Base-by-base conservation (phyloP, 2,888 invertebrate genomes). In the Panzeria rudis region DNA sequence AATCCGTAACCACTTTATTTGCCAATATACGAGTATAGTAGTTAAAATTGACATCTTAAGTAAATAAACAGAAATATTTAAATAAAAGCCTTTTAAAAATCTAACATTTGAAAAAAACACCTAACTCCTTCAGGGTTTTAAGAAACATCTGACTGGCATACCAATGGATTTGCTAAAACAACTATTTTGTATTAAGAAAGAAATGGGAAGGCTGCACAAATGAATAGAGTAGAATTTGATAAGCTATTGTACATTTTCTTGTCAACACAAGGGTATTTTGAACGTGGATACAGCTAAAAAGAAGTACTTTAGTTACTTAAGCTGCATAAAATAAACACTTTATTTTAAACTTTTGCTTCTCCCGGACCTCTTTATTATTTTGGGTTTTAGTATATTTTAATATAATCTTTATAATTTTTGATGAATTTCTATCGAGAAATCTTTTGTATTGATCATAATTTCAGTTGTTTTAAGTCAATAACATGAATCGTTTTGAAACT, bases 91-190 rank as follows among this genome's bases (percentile, higher is more conserved):
- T 29, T 29, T 29, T 2, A 29, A 5, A 29, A 15, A 13, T 41
- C 41, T 41, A 4, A 15, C 13, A 1, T 41, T 41, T 15, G 41
- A 15, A 41, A 15, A 41, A 15, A 41, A 1, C 4, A 8, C 3
- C 17, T n/a, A 47, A 17, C 17, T 64, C 76, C 76, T 77, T 64
- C n/a, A 77, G 66, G 71, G 66, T 35, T 38, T 69, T 54, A 29
- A 11, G 0, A 32, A 50, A 29, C 62, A 50, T 54, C 8, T 66
- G n/a, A 35, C 11, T 29, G 64, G 32, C 64, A 66, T 38, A 25
- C 13, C 25, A 71, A 41, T 41, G 11, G 29, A 69, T 13, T 1
- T 17, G 20, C 20, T 32, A 8, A 0, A 47, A n/a, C 56, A 17
- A 38, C 17, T 7, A 8, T 20, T 9, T 17, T 13, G 17, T 15